Conservation (phyloP, 2,797 vertebrate species). For the Betta splendens region DNA sequence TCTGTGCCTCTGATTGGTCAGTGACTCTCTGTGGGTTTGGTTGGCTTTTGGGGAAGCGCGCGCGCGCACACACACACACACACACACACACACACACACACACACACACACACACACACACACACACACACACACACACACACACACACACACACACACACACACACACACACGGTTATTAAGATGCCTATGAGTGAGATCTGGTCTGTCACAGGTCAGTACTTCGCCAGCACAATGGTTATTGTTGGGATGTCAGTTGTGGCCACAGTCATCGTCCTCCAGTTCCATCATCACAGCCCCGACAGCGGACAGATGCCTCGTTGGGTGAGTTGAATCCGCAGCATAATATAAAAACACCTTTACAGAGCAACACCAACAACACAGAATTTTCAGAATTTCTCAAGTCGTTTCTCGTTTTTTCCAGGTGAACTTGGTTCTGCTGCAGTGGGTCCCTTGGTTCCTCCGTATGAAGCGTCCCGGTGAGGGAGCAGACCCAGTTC, state of each 20-base stretch:
- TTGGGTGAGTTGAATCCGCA: constrained; percentile 79
- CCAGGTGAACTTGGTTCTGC: constrained; percentile 81
- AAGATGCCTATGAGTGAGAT: not conserved
- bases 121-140: not conserved
- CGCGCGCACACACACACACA: no score
- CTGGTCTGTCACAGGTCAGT: constrained; percentile 76
- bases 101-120: no score
- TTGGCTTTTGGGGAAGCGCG: not conserved
- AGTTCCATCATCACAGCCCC: constrained; percentile 85
- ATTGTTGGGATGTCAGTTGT: constrained; percentile 86
- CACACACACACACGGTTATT: not conserved
- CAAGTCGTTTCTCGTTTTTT: not conserved
- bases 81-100: not conserved
- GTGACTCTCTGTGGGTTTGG: constrained; percentile 11
- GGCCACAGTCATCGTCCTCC: constrained; percentile 84
- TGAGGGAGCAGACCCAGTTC: constrained; percentile 65
- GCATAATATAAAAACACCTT: not conserved
- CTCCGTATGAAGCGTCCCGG: constrained; percentile 84
- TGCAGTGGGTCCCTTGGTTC: constrained; percentile 86
- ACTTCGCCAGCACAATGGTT: constrained; percentile 87
- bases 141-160: no score
- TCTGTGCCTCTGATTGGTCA: constrained; percentile 83
- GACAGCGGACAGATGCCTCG: constrained; percentile 80
- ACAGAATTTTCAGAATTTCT: no score
- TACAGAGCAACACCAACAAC: not conserved